Evolutionary conservation across 2,113 vertebrate species (phyloP).

Genomic region (Saiga tatarica): DNA sequence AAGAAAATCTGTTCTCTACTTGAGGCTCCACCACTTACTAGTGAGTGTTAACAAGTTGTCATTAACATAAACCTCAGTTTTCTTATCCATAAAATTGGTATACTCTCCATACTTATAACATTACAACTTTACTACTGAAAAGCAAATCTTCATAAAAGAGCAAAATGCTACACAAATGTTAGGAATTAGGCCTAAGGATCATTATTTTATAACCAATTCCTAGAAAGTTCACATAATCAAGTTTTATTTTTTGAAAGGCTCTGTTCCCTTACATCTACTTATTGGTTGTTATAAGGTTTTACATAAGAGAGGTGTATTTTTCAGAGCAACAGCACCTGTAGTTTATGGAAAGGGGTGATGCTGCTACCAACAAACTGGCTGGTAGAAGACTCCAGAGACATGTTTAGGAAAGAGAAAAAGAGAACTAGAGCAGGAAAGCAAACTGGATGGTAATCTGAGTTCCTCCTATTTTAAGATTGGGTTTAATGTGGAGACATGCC

Average conservation of each 20-base stretch:
- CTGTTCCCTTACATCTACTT: background rate
- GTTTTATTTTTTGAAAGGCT: background rate
- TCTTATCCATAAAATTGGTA: background rate
- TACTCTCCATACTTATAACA: background rate
- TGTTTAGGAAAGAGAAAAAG: constrained; percentile 3
- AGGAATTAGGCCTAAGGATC: background rate
- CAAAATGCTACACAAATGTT: background rate
- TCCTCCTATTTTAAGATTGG: constrained; percentile 12
- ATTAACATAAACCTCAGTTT: background rate
- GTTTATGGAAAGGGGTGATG: background rate
- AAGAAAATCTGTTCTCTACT: background rate
- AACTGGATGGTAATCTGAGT: constrained; percentile 22
- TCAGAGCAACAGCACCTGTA: background rate
- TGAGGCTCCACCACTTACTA: background rate
- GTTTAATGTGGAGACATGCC: background rate
- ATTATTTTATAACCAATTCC: background rate
- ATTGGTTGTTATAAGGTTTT: background rate
- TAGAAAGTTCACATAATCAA: background rate
- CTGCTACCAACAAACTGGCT: background rate
- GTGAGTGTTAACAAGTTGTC: background rate
- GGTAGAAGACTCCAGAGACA: constrained; percentile 37
- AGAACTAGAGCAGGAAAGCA: constrained; percentile 28
- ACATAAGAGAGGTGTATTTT: background rate
- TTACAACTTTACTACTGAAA: background rate
- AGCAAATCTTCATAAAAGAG: constrained; percentile 26